Evolutionary conservation across 2,797 vertebrate species (phyloP), one percentile per base, ranked within the genome.

Genomic region (Melanotaenia nigrans): DNA sequence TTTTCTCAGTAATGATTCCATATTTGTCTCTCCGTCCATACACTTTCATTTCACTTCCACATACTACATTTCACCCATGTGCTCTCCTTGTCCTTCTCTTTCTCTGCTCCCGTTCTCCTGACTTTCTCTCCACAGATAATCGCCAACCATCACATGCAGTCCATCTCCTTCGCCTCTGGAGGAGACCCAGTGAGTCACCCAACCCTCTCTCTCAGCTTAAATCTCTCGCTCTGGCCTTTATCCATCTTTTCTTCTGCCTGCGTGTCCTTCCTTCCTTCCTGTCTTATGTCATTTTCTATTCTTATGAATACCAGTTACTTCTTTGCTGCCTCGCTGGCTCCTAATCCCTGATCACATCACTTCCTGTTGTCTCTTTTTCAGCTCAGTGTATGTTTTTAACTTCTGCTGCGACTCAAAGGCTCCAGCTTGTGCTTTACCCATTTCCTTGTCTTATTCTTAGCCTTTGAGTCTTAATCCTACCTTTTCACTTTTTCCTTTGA

Each of bases 81-180:
- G 47, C 81, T 81, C 71, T 85, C 77, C 60, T 57, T 73, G 77
- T 85, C 55, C 73, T 66, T 77, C 61, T 62, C 47, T 64, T 36
- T 30, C 56, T 73, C 61, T 58, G 62, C 47, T 62, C 70, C 72
- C 59, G 54, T 33, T 63, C 49, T 72, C 67, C 62, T 49, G 4
- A 77, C 69, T 79, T 71, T 89, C 80, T 90, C 82, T 92, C 84
- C 85, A 85, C 95, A 99, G 98, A 99, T 99, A 93, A 99, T 99
- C 0, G 97, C 98, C 93, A 99, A 98, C 87, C 98, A 99, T 92
- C 98, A 99, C 92, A 99, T 99, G 98, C 97, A 99, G 91, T 99
- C 97, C 84, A 99, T 99, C 94, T 99, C 98, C 68, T 99, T 99
- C 1, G 98, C 98, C 0, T 99, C 98, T 7, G 98, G 98, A 85